phyloP scores from a whole-genome alignment of 2,888 invertebrate genomes.

The Temnothorax unifasciatus region DNA sequence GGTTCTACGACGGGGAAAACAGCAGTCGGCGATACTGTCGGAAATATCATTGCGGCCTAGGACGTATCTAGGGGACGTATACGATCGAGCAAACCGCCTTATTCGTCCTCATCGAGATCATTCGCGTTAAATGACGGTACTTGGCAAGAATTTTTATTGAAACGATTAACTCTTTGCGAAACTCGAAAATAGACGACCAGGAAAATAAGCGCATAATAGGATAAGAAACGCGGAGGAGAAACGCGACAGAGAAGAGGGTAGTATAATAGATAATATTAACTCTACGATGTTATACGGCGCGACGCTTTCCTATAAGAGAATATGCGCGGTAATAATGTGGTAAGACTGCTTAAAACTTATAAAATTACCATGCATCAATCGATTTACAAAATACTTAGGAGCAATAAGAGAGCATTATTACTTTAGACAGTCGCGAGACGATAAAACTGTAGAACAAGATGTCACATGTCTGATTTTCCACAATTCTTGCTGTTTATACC shows the following conservation, averaged over 20 bases:
- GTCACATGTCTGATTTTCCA: background rate
- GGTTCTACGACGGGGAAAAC: slow-evolving; percentile 1
- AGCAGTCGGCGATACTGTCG: slow-evolving; percentile 48
- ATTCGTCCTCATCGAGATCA: background rate
- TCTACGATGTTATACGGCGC: background rate
- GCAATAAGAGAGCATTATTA: background rate
- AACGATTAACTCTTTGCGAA: slow-evolving; percentile 29
- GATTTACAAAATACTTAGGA: background rate
- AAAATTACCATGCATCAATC: background rate
- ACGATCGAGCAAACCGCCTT: slow-evolving; percentile 2
- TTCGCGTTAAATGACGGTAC: slow-evolving; percentile 11
- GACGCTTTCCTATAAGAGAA: background rate
- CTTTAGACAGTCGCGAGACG: background rate
- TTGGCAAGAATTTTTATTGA: slow-evolving; percentile 23
- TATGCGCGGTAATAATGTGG: background rate
- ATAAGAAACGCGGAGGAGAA: background rate
- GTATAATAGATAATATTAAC: slow-evolving; percentile 6
- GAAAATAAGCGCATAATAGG: slow-evolving; percentile 14
- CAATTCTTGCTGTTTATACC: background rate
- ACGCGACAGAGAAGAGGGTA: too few species aligned
- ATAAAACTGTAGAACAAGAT: background rate
- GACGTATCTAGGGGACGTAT: background rate
- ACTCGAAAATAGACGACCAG: background rate
- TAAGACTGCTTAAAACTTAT: slow-evolving; percentile 1
- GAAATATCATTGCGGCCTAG: slow-evolving; percentile 49